Evolutionary conservation across 2,113 vertebrate species (phyloP), one percentile per base, ranked within the genome.

Genomic region (Bambusicola thoracicus): DNA sequence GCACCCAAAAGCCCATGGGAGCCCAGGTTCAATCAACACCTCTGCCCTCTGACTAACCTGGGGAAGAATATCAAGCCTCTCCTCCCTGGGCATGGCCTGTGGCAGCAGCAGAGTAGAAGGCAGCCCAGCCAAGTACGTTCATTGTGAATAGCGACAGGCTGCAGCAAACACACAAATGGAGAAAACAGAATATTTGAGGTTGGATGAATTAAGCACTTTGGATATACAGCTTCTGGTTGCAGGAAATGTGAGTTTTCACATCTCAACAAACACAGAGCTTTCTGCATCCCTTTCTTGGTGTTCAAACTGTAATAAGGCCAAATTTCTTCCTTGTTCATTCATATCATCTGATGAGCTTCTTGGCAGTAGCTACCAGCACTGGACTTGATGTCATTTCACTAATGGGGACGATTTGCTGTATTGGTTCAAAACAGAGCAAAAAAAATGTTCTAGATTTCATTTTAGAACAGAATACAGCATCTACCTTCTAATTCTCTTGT

Each of bases 221-320:
- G 46, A 83, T 80, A 29, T n/a, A 85, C 15, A 81, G 46, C 56
- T 85, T 63, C 80, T 78, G 69, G 46, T 46, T 86, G 81, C 36
- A 76, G 30, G 7, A 84, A 72, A 81, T n/a, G 25, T 51, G 13
- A 7, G 12, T 27, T 85, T 91, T 61, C 84, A 70, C 34, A 83
- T 75, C 30, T 81, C 65, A 48, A 24, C 56, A 81, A 67, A 40
- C n/a, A 81, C 30, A 40, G 18, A 48, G 73, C 10, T 81, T 29
- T 30, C 8, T 9, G 73, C 29, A 5, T 43, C 58, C 29, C 11
- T 10, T 73, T 36, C 72, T 75, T 74, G 46, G 41, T 46, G 24
- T 83, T 81, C 66, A 48, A 29, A 55, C 7, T 70, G 17, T 29
- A 51, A 84, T 49, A 34, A 55, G n/a, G n/a, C 3, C 34, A 75